phyloP scores from a whole-genome alignment of 2,888 invertebrate genomes.

The Anoplius nigerrimus region DNA sequence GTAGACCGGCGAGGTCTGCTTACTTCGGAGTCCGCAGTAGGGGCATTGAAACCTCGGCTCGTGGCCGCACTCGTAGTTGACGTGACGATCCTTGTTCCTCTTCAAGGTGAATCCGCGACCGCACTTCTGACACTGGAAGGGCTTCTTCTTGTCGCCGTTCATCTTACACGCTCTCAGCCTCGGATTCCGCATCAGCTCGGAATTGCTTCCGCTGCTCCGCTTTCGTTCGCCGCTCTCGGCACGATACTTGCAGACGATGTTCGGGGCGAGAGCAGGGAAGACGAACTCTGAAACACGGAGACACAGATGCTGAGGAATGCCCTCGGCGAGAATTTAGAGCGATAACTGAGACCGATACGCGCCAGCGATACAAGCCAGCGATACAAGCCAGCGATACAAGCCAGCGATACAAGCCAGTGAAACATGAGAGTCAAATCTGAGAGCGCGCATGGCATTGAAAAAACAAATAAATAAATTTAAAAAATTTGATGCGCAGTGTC shows the following conservation, averaged over 20 bases:
- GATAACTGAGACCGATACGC: neutral
- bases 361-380: too few relatives aligned
- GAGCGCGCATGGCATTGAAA: too few relatives aligned
- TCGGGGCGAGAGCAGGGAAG: conserved; percentile 40
- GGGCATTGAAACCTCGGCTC: conserved; percentile 67
- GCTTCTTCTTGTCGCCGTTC: conserved; percentile 50
- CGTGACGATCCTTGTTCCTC: conserved; percentile 64
- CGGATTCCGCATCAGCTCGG: conserved; percentile 21
- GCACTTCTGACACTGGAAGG: conserved; percentile 65
- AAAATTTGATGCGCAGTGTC: too few relatives aligned
- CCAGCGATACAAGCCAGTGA: too few relatives aligned
- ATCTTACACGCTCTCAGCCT: conserved; percentile 35
- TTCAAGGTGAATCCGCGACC: conserved; percentile 65
- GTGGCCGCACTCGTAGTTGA: conserved; percentile 68
- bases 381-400: too few relatives aligned
- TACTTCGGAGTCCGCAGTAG: conserved; percentile 62
- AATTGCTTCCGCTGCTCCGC: conserved; percentile 9
- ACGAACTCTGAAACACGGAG: conserved; percentile 54
- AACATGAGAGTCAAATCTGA: too few relatives aligned
- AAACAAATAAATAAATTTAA: too few relatives aligned
- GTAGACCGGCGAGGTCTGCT: conserved; percentile 63
- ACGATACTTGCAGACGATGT: conserved; percentile 43
- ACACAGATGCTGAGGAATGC: conserved; percentile 44
- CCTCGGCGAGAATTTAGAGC: neutral
- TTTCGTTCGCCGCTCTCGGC: conserved; percentile 28